Conservation (phyloP, 2,888 invertebrate genomes). For the Thymelicus lineola region DNA sequence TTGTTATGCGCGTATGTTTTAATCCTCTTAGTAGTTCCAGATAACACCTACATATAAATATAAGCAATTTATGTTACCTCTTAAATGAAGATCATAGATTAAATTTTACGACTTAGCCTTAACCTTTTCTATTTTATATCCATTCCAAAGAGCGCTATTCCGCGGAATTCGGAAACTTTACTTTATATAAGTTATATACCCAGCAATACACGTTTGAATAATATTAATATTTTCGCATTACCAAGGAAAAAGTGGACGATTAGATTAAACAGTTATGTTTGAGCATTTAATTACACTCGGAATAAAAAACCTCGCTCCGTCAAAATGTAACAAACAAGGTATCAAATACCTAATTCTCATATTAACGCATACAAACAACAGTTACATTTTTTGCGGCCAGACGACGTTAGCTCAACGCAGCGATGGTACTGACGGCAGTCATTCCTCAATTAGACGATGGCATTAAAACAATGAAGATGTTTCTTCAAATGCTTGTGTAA, state of each 20-base stretch:
- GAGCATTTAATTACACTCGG: conserved; percentile 9
- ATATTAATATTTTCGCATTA: conserved; percentile 16
- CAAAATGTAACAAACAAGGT: conserved; percentile 29
- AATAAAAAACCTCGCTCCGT: conserved; percentile 19
- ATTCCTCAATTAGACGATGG: conserved; percentile 34
- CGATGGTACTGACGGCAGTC: conserved; percentile 1
- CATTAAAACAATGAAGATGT: conserved; percentile 38
- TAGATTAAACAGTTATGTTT: conserved; percentile 19
- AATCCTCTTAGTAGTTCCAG: no score
- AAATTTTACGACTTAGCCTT: not conserved
- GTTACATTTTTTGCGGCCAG: conserved; percentile 33
- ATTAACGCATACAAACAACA: conserved; percentile 30
- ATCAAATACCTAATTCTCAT: conserved; percentile 31
- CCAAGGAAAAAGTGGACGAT: conserved; percentile 10
- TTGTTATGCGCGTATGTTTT: no score
- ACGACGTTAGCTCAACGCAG: conserved; percentile 6
- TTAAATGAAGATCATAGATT: no score
- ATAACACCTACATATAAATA: no score
- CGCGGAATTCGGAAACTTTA: not conserved
- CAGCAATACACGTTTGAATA: conserved; percentile 6
- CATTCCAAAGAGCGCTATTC: not conserved
- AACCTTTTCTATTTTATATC: not conserved
- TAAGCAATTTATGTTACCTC: no score
- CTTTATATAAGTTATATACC: not conserved
- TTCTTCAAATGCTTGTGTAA: conserved; percentile 38